Evolutionary conservation across 2,113 vertebrate species (phyloP).

Genomic region (Rhegmatorhina hoffmannsi): DNA sequence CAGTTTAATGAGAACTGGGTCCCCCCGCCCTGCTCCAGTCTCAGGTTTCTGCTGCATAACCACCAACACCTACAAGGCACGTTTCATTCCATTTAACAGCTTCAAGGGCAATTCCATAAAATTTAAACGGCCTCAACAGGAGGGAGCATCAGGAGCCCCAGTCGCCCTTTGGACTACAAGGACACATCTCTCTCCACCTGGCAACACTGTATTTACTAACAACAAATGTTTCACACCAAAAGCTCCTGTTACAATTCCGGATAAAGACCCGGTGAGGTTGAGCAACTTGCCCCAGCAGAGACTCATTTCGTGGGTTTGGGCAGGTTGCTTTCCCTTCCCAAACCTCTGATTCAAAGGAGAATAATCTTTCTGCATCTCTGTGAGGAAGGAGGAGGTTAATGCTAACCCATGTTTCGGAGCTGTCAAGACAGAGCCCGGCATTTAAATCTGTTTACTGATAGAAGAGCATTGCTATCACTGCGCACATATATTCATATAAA

Average conservation of each 20-base stretch:
- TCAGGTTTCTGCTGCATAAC: background rate
- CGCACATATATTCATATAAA: background rate
- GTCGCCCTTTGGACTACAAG: constrained; percentile 15
- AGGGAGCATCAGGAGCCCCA: accelerated
- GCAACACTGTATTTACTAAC: background rate
- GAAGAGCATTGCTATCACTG: background rate
- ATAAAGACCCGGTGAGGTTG: background rate
- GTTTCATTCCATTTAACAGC: background rate
- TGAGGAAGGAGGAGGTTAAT: background rate
- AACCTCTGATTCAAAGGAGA: background rate
- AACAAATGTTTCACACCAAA: background rate
- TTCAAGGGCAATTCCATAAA: constrained; percentile 41
- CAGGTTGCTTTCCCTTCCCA: background rate
- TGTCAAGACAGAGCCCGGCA: background rate
- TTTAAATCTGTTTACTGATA: background rate
- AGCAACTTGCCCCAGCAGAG: background rate
- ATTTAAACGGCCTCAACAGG: background rate
- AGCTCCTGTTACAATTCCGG: background rate
- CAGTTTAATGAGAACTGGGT: background rate
- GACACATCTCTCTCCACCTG: background rate
- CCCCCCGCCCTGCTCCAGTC: background rate
- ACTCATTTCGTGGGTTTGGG: background rate
- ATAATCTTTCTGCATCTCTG: background rate
- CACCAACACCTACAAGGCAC: background rate
- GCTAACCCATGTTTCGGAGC: background rate